Percentiles rank a stretch among this genome's conserved stretches.
Evolutionary conservation across 2,113 vertebrate species (phyloP).

Genomic region (Xenopus borealis): DNA sequence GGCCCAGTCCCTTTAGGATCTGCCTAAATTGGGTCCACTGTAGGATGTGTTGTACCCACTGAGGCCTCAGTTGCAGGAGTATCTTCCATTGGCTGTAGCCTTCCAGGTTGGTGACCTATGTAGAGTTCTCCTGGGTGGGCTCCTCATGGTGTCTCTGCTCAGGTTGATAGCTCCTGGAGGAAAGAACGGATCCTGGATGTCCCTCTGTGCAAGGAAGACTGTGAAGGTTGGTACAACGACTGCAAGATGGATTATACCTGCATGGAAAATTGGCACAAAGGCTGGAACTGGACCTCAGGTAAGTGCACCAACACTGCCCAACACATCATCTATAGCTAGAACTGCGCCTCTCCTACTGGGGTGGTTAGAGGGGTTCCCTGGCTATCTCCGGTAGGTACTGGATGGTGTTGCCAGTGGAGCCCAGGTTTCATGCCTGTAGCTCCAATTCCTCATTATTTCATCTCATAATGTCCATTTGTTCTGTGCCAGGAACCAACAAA

Average conservation of each 20-base stretch:
- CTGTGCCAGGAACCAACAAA: slow-evolving; percentile 67
- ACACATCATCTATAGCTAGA: too few relatives aligned
- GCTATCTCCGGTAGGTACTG: neutral
- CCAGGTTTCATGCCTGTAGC: too few relatives aligned
- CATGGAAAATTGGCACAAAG: slow-evolving; percentile 84
- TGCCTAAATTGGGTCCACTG: too few relatives aligned
- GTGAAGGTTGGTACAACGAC: slow-evolving; percentile 81
- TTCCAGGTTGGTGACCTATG: too few relatives aligned
- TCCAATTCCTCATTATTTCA: too few relatives aligned
- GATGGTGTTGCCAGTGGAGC: too few relatives aligned
- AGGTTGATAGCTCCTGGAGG: slow-evolving; percentile 61
- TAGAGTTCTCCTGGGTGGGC: neutral
- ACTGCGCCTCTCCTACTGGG: neutral
- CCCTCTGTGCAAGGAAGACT: slow-evolving; percentile 83
- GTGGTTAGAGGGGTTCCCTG: too few relatives aligned
- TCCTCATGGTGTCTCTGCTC: neutral
- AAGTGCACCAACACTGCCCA: neutral
- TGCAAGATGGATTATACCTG: slow-evolving; percentile 78
- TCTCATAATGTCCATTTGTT: too few relatives aligned
- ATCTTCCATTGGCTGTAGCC: too few relatives aligned
- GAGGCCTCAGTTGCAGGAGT: too few relatives aligned
- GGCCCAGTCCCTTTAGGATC: too few relatives aligned
- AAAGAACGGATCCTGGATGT: slow-evolving; percentile 74
- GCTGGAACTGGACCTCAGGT: slow-evolving; percentile 86
- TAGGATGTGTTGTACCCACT: too few relatives aligned